Percentiles rank a stretch among this genome's conserved stretches.
Evolutionary conservation across 2,888 invertebrate genomes (phyloP).

Genomic region (Lordiphosa fenestrarum): DNA sequence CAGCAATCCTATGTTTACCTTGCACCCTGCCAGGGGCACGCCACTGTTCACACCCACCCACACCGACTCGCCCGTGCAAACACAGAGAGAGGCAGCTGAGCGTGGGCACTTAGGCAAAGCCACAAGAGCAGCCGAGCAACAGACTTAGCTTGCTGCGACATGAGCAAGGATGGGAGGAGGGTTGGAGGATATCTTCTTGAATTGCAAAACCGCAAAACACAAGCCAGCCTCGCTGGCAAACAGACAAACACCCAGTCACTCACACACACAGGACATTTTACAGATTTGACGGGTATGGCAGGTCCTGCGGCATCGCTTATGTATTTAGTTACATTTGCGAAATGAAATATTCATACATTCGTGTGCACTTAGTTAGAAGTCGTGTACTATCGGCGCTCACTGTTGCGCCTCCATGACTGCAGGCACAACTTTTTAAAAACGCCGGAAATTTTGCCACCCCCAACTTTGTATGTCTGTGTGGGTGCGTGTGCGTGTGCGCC

Average conservation of each 20-base stretch:
- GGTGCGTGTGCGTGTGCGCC: slow-evolving; percentile 5
- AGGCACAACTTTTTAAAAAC: neutral
- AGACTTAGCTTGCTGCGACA: slow-evolving; percentile 18
- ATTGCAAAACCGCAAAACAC: slow-evolving; percentile 65
- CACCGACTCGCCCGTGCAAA: slow-evolving; percentile 1
- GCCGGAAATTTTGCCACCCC: slow-evolving; percentile 20
- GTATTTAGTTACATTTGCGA: slow-evolving; percentile 60
- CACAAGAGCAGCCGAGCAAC: slow-evolving; percentile 43
- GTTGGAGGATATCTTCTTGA: slow-evolving; percentile 44
- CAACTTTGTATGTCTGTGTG: neutral
- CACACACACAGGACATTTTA: slow-evolving; percentile 28
- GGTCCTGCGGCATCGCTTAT: slow-evolving; percentile 30
- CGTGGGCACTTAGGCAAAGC: slow-evolving; percentile 48
- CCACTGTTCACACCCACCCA: slow-evolving; percentile 1
- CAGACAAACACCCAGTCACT: slow-evolving; percentile 8
- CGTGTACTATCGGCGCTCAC: slow-evolving; percentile 44
- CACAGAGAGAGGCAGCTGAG: slow-evolving; percentile 37
- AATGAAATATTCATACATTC: slow-evolving; percentile 73
- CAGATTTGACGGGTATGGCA: slow-evolving; percentile 36
- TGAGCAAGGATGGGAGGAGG: slow-evolving; percentile 5
- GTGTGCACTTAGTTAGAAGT: slow-evolving; percentile 58
- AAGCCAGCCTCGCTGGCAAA: slow-evolving; percentile 24
- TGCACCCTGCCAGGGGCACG: too few relatives aligned
- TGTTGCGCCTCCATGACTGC: slow-evolving; percentile 19
- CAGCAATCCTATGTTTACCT: too few relatives aligned